phyloP scores from a whole-genome alignment of 1,140 invertebrate species.

The Ceratosolen solmsi region DNA sequence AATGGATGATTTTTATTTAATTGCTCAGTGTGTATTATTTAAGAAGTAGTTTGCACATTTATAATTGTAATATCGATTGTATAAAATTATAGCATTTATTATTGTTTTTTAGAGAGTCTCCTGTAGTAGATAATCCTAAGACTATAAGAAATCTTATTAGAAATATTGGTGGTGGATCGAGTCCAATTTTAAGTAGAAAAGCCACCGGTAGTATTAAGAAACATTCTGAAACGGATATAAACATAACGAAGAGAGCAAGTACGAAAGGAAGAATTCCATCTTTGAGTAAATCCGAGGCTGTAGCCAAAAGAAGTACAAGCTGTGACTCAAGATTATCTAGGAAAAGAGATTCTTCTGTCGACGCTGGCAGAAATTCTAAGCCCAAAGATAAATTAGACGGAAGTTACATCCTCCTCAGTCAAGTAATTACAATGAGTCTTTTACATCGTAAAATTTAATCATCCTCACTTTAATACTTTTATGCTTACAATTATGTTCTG shows the following conservation, averaged over 20 bases:
- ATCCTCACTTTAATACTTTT: neutral
- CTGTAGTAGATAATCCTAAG: conserved; percentile 75
- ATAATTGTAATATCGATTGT: neutral
- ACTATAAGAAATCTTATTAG: conserved; percentile 84
- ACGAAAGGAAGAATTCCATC: conserved; percentile 68
- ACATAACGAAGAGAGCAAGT: conserved; percentile 66
- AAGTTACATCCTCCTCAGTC: conserved; percentile 70
- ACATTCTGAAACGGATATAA: conserved; percentile 60
- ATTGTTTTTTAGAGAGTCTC: conserved; percentile 71
- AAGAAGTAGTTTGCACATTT: neutral
- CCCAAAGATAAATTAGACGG: conserved; percentile 70
- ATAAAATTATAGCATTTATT: conserved; percentile 10
- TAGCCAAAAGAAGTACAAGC: conserved; percentile 69
- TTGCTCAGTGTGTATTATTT: conserved; percentile 82
- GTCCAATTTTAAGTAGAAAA: conserved; percentile 85
- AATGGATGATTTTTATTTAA: conserved; percentile 94
- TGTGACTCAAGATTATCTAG: conserved; percentile 72
- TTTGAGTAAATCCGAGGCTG: conserved; percentile 67
- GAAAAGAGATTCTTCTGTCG: conserved; percentile 72
- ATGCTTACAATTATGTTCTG: too few species aligned
- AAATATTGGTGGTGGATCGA: conserved; percentile 85
- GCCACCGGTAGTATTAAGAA: conserved; percentile 68
- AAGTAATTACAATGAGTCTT: conserved; percentile 58
- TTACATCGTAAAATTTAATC: neutral
- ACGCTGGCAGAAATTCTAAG: conserved; percentile 67